Percentiles rank a stretch among this genome's conserved stretches.
Conservation (phyloP, 2,113 vertebrate species). For the Oxyura jamaicensis region DNA sequence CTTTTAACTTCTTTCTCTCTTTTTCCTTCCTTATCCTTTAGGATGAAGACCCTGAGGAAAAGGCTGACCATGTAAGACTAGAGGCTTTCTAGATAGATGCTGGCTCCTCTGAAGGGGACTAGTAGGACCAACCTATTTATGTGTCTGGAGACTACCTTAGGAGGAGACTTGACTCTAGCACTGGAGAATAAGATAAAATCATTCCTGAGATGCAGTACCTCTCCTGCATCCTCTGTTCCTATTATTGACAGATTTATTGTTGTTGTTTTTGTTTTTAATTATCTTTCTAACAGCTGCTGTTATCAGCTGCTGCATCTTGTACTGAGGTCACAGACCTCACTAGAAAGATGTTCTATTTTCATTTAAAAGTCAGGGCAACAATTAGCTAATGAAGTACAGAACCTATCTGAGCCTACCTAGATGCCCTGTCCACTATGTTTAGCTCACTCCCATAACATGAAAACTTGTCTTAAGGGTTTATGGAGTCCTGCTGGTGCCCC, state of each 20-base stretch:
- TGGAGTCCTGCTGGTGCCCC: conserved; percentile 11
- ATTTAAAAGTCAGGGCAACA: background rate
- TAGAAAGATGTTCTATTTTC: background rate
- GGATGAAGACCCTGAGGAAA: conserved; percentile 57
- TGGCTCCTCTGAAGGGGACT: conserved; percentile 35
- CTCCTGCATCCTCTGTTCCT: background rate
- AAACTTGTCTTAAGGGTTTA: background rate
- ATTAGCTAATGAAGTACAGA: background rate
- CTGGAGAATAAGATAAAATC: background rate
- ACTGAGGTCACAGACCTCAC: background rate
- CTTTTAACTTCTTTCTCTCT: conserved; percentile 20
- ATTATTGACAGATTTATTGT: background rate
- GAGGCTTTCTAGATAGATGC: conserved; percentile 28
- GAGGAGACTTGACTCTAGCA: background rate
- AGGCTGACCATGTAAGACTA: conserved; percentile 46
- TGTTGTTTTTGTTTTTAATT: background rate
- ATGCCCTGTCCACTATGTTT: conserved; percentile 2
- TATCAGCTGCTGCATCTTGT: background rate
- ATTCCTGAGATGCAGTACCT: background rate
- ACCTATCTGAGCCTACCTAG: background rate
- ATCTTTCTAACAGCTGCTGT: background rate
- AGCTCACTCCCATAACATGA: background rate
- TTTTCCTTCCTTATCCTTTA: conserved; percentile 27
- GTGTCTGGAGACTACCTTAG: background rate
- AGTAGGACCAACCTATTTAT: background rate